These are phyloP conservation scores for Eumacrocentrus americanus DNA, from an alignment of 2,888 invertebrate species.

Conservation along the genomic window DNA sequence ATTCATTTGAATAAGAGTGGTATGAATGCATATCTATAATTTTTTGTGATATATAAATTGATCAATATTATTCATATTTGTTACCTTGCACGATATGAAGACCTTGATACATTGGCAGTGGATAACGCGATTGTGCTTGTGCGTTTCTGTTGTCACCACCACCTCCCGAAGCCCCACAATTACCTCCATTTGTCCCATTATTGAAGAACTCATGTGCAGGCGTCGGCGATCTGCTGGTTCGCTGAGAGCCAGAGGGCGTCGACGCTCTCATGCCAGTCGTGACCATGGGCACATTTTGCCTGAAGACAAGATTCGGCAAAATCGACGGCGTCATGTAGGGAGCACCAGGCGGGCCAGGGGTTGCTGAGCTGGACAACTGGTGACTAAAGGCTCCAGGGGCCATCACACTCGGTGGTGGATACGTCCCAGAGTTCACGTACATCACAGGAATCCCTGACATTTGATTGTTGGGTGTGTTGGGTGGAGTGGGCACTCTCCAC, in stretches of 20 bases:
- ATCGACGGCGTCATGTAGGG: conserved; percentile 54
- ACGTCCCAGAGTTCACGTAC: conserved; percentile 58
- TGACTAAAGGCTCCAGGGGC: conserved; percentile 53
- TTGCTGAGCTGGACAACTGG: conserved; percentile 51
- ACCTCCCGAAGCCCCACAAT: conserved; percentile 42
- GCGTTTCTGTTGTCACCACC: conserved; percentile 54
- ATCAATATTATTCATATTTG: background rate
- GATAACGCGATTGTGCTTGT: conserved; percentile 57
- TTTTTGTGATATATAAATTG: background rate
- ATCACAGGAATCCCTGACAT: conserved; percentile 57
- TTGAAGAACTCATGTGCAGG: conserved; percentile 55
- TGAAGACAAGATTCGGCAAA: conserved; percentile 57
- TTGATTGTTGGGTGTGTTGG: conserved; percentile 57
- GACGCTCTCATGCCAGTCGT: conserved; percentile 54
- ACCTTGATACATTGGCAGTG: conserved; percentile 61
- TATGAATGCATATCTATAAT: background rate
- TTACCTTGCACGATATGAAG: conserved; percentile 58
- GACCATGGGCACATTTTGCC: conserved; percentile 58
- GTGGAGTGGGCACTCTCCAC: conserved; percentile 58
- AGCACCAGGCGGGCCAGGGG: conserved; percentile 51
- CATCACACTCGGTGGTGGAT: conserved; percentile 52
- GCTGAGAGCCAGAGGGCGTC: conserved; percentile 55
- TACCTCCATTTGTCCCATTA: conserved; percentile 20
- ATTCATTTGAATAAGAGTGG: background rate
- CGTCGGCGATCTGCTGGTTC: conserved; percentile 57